A percentile compares a stretch with the other conserved stretches of the same genome.
phyloP scores from a whole-genome alignment of 2,888 invertebrate genomes.

The Aethes cnicana region DNA sequence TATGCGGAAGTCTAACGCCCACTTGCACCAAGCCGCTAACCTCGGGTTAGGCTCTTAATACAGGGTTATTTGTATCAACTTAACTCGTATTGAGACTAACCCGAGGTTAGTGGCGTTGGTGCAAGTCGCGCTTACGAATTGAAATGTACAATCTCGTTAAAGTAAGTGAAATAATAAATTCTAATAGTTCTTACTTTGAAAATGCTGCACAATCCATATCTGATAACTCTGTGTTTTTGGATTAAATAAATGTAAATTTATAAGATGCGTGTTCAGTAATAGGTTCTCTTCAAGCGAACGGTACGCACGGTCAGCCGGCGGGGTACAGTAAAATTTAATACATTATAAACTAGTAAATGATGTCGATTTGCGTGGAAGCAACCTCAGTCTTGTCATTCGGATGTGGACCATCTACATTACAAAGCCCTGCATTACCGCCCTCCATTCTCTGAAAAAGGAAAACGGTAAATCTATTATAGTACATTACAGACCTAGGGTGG shows the following conservation, averaged over 20 bases:
- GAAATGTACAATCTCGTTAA: too few species aligned
- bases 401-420: conserved; percentile 68
- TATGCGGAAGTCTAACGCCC: too few species aligned
- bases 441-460: conserved; percentile 50
- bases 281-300: conserved; percentile 40
- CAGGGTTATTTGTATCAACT: too few species aligned
- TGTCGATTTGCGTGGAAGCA: conserved; percentile 69
- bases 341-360: conserved; percentile 67
- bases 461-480: conserved; percentile 10
- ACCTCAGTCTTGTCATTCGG: conserved; percentile 78
- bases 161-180: too few species aligned
- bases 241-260: neutral
- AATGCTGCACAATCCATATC: neutral
- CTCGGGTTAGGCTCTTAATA: too few species aligned
- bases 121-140: too few species aligned
- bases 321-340: conserved; percentile 61
- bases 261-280: too few species aligned
- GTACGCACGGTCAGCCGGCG: conserved; percentile 53
- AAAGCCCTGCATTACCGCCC: conserved; percentile 54
- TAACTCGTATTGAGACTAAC: too few species aligned
- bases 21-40: too few species aligned
- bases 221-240: neutral
- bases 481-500: too few species aligned
- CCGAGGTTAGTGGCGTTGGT: too few species aligned
- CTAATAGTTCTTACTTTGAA: too few species aligned